Evolutionary conservation across 2,113 vertebrate species (phyloP).

Genomic region (Pangasianodon hypophthalmus): DNA sequence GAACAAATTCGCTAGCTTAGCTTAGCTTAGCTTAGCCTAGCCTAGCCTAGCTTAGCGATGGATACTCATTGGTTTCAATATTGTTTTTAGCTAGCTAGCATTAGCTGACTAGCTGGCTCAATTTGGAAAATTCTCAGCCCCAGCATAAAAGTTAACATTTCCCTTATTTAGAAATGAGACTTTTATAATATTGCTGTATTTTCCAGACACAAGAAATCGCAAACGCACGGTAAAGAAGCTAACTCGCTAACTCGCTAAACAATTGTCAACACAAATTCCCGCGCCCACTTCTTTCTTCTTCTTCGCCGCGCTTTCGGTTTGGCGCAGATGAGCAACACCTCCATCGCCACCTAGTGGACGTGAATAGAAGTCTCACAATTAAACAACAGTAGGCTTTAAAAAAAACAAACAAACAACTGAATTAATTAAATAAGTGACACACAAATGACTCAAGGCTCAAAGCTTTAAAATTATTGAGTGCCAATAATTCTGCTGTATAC

Average conservation of each 20-base stretch:
- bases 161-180: not conserved
- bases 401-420: not conserved
- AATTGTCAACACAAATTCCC: conserved; percentile 45
- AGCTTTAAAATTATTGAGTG: not conserved
- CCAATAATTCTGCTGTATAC: not conserved
- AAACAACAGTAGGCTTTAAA: not conserved
- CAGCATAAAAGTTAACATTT: not conserved
- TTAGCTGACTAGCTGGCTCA: not conserved
- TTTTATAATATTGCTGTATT: not conserved
- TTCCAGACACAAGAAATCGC: not conserved
- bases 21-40: not conserved
- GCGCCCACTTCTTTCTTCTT: conserved; percentile 27
- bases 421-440: not conserved
- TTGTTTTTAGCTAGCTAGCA: not conserved
- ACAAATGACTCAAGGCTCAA: not conserved
- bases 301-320: not conserved
- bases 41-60: not conserved
- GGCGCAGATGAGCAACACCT: not conserved
- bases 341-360: conserved; percentile 5
- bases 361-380: not conserved
- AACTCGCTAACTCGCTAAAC: not conserved
- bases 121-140: not conserved
- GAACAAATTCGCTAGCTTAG: not conserved
- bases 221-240: not conserved
- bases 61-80: not conserved